Evolutionary conservation across 2,797 vertebrate species (phyloP), one percentile per base, ranked within the genome.

Genomic region (Spinibarbus caldwelli): DNA sequence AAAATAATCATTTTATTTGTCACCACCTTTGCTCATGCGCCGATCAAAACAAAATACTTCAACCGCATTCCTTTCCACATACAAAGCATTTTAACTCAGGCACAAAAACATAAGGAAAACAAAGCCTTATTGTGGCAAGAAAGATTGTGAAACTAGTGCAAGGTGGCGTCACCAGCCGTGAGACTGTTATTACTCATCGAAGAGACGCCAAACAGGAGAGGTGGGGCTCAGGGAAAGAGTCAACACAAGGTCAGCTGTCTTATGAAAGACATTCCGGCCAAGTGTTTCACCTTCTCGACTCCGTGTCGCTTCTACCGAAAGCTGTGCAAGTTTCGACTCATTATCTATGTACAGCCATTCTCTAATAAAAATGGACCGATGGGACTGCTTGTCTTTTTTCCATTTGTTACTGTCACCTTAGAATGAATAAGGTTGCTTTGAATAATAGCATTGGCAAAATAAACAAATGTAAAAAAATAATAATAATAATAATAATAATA

Each of bases 171-270:
- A 83, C 80, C 64, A 78, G 77, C 64, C 68, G 84, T 87, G 73
- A 86, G 82, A 82, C 75, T 87, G 86, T 86, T 87, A 90, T 91
- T 89, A 91, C 85, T 91, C 90, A 91, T 83, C 29, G 62, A 29
- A 72, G 75, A 90, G 88, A 90, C 88, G 86, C 88, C 87, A 14
- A 71, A 80, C 62, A 43, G 62, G 82, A 88, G 84, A 85, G 86
- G 86, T 86, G 86, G 84, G 73, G 88, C 85, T 78, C 41, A 38
- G n/a, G 21, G 45, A 83, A n/a, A 19, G 67, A 85, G 90, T 91
- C 87, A 88, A 91, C 78, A 59, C 38, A 68, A 89, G 91, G 90
- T 91, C 89, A 91, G 78, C 81, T 78, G 87, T 87, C 85, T 89
- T 85, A 77, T 29, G 59, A 88, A 80, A 90, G 84, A 87, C 73